These are phyloP conservation scores for Oreocharis arfaki DNA, from an alignment of 2,113 vertebrate species.

Conservation along the genomic window DNA sequence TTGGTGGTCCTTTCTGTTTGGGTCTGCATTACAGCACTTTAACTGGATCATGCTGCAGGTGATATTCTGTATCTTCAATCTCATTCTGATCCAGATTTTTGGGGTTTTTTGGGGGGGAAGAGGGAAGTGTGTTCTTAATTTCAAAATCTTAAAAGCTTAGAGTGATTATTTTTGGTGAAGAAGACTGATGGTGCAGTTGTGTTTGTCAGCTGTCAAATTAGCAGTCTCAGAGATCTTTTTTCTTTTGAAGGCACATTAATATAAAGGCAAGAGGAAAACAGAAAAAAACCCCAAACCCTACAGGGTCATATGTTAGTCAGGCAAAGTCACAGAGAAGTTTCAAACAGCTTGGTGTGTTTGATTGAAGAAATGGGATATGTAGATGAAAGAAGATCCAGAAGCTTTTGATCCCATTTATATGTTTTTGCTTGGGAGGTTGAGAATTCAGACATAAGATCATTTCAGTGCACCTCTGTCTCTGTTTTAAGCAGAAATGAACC, in stretches of 20 bases:
- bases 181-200: neutral
- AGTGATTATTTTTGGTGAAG: neutral
- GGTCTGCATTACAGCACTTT: neutral
- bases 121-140: neutral
- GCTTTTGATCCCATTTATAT: conserved; percentile 31
- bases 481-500: neutral
- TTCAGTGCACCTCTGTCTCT: neutral
- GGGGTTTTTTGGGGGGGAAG: fast-evolving
- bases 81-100: neutral
- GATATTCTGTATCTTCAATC: neutral
- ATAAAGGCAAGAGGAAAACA: neutral
- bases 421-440: conserved; percentile 10
- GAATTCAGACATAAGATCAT: neutral
- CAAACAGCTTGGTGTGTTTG: neutral
- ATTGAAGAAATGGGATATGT: neutral
- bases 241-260: neutral
- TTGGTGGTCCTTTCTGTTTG: neutral
- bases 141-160: neutral
- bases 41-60: neutral
- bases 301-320: neutral
- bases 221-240: neutral
- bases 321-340: conserved; percentile 17
- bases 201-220: neutral
- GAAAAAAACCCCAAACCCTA: fast-evolving
- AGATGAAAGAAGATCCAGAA: conserved; percentile 44